Evolutionary conservation across 2,888 invertebrate genomes (phyloP).

Genomic region (Campopleginae sp.): DNA sequence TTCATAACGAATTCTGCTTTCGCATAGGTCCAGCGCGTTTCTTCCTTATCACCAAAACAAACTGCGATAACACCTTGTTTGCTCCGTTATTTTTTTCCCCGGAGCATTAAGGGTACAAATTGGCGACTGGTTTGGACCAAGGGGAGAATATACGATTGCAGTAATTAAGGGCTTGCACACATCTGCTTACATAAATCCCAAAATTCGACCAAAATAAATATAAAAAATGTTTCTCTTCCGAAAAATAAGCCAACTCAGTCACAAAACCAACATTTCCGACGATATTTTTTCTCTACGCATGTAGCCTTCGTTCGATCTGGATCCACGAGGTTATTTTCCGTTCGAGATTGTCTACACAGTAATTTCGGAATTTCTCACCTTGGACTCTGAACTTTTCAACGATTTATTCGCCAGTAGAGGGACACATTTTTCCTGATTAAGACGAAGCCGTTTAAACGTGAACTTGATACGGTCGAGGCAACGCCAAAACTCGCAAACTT

Average conservation of each 20-base stretch:
- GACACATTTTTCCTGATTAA: background rate
- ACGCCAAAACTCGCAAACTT: slow-evolving; percentile 54
- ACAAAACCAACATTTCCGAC: background rate
- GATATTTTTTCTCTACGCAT: background rate
- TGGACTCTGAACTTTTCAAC: background rate
- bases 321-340: background rate
- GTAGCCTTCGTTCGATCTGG: background rate
- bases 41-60: background rate
- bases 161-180: background rate
- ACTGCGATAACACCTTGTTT: background rate
- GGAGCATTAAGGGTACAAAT: background rate
- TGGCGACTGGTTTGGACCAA: background rate
- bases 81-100: background rate
- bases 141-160: background rate
- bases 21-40: background rate
- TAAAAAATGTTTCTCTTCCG: background rate
- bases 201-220: background rate
- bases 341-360: background rate
- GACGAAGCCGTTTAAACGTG: slow-evolving; percentile 15
- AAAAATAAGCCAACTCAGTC: background rate
- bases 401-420: too few species aligned
- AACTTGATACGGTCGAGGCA: slow-evolving; percentile 33
- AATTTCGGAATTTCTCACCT: background rate
- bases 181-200: background rate
- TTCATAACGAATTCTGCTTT: background rate